Percentiles rank a stretch among this genome's conserved stretches.
Conservation (phyloP, 2,888 invertebrate species). For the Phengaris alcon region DNA sequence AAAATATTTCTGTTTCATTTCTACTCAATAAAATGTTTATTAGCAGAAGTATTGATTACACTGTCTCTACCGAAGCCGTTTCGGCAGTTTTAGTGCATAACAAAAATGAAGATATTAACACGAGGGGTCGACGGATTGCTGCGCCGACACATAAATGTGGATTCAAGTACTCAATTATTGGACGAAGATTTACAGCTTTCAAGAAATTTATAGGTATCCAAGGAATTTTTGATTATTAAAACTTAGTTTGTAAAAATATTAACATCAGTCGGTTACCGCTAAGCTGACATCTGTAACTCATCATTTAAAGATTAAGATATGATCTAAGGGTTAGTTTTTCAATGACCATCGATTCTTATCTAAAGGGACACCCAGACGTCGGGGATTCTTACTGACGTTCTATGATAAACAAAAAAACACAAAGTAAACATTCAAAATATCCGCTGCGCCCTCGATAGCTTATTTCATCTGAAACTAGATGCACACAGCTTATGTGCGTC, state of each 20-base stretch:
- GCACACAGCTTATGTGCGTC: neutral
- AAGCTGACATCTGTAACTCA: slow-evolving; percentile 39
- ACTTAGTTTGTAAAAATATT: slow-evolving; percentile 5
- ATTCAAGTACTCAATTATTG: neutral
- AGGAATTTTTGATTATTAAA: neutral
- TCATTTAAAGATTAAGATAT: slow-evolving; percentile 55
- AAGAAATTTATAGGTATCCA: neutral
- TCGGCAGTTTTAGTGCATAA: slow-evolving; percentile 4
- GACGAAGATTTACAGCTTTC: neutral
- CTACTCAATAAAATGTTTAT: slow-evolving; percentile 4
- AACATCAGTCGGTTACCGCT: slow-evolving; percentile 24
- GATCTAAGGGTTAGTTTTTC: slow-evolving; percentile 49
- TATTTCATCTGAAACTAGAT: neutral
- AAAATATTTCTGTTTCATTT: neutral
- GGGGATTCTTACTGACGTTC: slow-evolving; percentile 36
- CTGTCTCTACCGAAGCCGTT: neutral
- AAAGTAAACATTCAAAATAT: slow-evolving; percentile 60
- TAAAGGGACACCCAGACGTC: slow-evolving; percentile 53
- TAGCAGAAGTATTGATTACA: slow-evolving; percentile 1
- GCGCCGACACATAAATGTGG: neutral
- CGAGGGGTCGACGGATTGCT: neutral
- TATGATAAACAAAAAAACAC: slow-evolving; percentile 44
- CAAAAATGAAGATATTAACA: slow-evolving; percentile 6
- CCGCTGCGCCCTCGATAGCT: slow-evolving; percentile 33
- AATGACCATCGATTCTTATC: slow-evolving; percentile 56